Conservation (phyloP, 1,140 invertebrate species). For the Stegodyphus mimosarum region DNA sequence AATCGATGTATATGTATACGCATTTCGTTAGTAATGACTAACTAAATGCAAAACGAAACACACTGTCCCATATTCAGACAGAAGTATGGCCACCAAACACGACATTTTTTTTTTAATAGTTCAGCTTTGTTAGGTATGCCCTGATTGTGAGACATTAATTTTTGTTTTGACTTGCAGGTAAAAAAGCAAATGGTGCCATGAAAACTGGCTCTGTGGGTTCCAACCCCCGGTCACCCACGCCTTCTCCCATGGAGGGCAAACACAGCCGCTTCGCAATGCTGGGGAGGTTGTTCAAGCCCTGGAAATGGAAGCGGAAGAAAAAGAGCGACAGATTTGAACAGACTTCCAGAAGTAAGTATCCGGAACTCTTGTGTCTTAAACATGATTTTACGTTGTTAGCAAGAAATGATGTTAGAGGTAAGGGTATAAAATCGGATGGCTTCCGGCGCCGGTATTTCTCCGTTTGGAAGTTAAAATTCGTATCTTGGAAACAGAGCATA, state of each 20-base stretch:
- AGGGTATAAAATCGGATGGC: too few species aligned
- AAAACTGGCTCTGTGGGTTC: slow-evolving; percentile 56
- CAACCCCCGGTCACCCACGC: slow-evolving; percentile 71
- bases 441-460: too few species aligned
- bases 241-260: slow-evolving; percentile 82
- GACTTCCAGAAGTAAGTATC: slow-evolving; percentile 89
- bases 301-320: slow-evolving; percentile 99
- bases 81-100: too few species aligned
- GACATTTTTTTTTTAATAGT: too few species aligned
- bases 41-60: too few species aligned
- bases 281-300: slow-evolving; percentile 95
- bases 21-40: too few species aligned
- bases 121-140: too few species aligned
- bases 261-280: slow-evolving; percentile 89
- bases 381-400: neutral
- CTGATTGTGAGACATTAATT: neutral
- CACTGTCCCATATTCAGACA: too few species aligned
- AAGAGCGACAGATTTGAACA: slow-evolving; percentile 98
- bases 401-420: neutral
- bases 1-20: too few species aligned
- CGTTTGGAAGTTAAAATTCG: too few species aligned
- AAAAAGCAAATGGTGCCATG: slow-evolving; percentile 59
- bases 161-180: slow-evolving; percentile 29
- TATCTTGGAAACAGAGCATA: too few species aligned
- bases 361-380: neutral